A percentile compares a stretch with the other conserved stretches of the same genome.
These are phyloP conservation scores for Drosophila santomea DNA, from an alignment of 1,140 invertebrate species.

Conservation along the genomic window DNA sequence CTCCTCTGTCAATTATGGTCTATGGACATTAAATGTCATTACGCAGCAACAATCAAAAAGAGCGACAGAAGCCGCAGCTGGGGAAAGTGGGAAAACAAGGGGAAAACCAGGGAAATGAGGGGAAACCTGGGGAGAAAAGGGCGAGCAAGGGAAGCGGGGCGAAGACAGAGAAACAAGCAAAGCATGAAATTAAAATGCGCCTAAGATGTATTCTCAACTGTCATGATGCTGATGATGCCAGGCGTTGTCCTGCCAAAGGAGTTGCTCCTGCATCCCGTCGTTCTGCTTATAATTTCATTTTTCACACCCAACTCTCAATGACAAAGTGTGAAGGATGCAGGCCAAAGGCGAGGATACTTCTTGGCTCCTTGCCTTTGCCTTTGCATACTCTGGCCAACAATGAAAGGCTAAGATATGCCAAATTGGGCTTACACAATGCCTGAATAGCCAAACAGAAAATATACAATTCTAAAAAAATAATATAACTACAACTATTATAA, in stretches of 20 bases:
- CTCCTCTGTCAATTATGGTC: conserved; percentile 71
- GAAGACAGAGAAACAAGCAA: conserved; percentile 58
- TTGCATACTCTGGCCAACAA: conserved; percentile 26
- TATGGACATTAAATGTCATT: conserved; percentile 82
- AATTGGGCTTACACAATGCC: background rate
- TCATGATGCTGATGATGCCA: conserved; percentile 42
- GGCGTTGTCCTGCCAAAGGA: conserved; percentile 33
- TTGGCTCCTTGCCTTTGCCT: conserved; percentile 58
- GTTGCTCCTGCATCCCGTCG: conserved; percentile 39
- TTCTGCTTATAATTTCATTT: conserved; percentile 82
- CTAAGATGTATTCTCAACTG: conserved; percentile 80
- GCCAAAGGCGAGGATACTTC: conserved; percentile 17
- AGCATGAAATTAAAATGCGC: conserved; percentile 84
- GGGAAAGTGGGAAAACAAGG: background rate
- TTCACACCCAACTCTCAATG: conserved; percentile 67
- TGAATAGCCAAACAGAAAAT: too few species aligned
- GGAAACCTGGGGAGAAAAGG: background rate
- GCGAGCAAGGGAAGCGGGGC: background rate
- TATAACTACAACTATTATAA: too few species aligned
- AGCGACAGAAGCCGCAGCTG: conserved; percentile 32
- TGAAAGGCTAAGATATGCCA: too few species aligned
- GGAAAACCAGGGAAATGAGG: background rate
- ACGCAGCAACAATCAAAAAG: conserved; percentile 78
- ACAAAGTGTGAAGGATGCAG: conserved; percentile 57
- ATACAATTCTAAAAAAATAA: too few species aligned